Evolutionary conservation across 1,140 invertebrate genomes (phyloP).

Genomic region (Drosophila kepulauana): DNA sequence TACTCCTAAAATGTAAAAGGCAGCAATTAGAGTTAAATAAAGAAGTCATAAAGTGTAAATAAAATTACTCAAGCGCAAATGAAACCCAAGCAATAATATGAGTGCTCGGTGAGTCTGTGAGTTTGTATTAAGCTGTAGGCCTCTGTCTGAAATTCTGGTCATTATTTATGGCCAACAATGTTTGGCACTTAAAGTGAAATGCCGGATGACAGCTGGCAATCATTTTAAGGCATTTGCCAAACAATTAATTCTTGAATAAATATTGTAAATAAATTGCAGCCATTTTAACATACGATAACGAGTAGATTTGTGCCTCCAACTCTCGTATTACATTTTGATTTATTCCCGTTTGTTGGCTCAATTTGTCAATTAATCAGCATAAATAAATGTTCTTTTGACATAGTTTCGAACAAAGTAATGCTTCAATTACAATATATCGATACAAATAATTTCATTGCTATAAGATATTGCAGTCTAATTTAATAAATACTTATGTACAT

Average conservation of each 20-base stretch:
- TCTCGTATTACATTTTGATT: conserved; percentile 28
- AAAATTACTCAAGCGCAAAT: conserved; percentile 69
- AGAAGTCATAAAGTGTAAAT: conserved; percentile 82
- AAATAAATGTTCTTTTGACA: conserved; percentile 25
- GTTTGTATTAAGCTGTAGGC: background rate
- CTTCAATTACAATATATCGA: background rate
- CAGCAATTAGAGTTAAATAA: conserved; percentile 80
- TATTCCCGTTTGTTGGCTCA: conserved; percentile 37
- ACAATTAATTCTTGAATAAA: conserved; percentile 69
- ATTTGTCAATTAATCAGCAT: conserved; percentile 56
- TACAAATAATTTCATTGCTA: too few relatives aligned
- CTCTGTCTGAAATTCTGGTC: conserved; percentile 14
- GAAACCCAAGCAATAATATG: conserved; percentile 58
- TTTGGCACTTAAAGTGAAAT: conserved; percentile 64
- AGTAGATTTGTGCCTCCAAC: conserved; percentile 24
- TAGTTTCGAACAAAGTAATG: conserved; percentile 17
- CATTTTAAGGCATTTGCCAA: conserved; percentile 59
- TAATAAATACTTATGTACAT: too few relatives aligned
- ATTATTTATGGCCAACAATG: conserved; percentile 74
- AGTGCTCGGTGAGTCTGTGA: background rate
- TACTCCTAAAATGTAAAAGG: conserved; percentile 40
- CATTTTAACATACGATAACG: conserved; percentile 18
- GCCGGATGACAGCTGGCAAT: conserved; percentile 55
- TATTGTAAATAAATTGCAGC: conserved; percentile 53
- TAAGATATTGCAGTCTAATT: too few relatives aligned